phyloP scores from a whole-genome alignment of 1,140 invertebrate species.

The Eciton burchellii region DNA sequence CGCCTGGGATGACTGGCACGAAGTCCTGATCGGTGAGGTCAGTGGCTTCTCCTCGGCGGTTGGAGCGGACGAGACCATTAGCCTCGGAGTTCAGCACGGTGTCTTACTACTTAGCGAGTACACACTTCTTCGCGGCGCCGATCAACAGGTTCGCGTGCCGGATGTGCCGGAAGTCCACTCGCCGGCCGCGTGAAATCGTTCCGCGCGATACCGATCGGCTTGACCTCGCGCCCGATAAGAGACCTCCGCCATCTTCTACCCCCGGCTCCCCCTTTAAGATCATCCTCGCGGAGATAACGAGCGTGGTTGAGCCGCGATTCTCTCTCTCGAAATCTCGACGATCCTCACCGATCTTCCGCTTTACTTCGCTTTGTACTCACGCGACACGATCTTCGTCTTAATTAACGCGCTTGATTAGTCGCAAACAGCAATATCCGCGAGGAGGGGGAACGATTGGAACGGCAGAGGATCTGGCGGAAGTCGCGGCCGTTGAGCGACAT shows the following conservation, averaged over 20 bases:
- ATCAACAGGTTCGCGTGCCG: conserved; percentile 84
- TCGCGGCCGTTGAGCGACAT: not conserved
- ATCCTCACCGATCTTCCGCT: too few species aligned
- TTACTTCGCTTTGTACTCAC: too few species aligned
- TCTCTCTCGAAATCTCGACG: not conserved
- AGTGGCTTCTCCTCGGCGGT: not conserved
- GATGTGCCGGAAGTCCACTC: conserved; percentile 82
- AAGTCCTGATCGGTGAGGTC: not conserved
- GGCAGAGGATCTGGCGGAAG: not conserved
- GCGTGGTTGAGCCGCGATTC: not conserved
- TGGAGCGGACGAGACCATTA: conserved; percentile 50
- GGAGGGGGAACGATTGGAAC: not conserved
- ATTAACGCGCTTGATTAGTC: too few species aligned
- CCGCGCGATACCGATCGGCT: conserved; percentile 60
- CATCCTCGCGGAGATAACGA: not conserved
- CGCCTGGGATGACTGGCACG: not conserved
- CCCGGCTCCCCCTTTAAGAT: not conserved
- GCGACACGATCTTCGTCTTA: too few species aligned
- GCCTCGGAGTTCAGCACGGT: not conserved
- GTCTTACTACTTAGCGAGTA: conserved; percentile 25
- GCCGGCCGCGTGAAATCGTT: conserved; percentile 63
- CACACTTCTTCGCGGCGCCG: conserved; percentile 14
- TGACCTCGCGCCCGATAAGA: conserved; percentile 14
- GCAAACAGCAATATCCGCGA: too few species aligned
- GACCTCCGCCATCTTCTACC: not conserved